phyloP scores from a whole-genome alignment of 37 sponge, comb jelly and placozoan genomes.

The Amphimedon queenslandica region DNA sequence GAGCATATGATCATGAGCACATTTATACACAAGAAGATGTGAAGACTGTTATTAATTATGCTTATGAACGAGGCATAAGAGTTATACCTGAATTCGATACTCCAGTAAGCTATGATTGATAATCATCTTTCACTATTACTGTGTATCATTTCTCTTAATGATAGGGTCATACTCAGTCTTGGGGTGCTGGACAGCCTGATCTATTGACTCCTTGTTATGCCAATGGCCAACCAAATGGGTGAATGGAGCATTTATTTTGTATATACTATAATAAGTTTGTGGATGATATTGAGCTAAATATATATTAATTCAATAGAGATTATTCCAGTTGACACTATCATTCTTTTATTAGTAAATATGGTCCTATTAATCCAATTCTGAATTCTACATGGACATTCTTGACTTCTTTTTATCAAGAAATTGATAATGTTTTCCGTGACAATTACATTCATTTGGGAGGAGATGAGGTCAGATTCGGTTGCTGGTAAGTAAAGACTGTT shows the following conservation, averaged over 20 bases:
- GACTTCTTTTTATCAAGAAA: conserved; percentile 63
- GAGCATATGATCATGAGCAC: conserved; percentile 71
- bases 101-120: conserved; percentile 82
- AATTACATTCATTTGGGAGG: too few species aligned
- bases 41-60: conserved; percentile 65
- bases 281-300: too few species aligned
- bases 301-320: too few species aligned
- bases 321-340: too few species aligned
- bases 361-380: conserved; percentile 83
- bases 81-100: conserved; percentile 95
- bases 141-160: background rate
- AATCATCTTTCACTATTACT: background rate
- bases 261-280: too few species aligned
- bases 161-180: conserved; percentile 79
- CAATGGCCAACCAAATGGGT: conserved; percentile 53
- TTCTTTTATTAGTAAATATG: conserved; percentile 66
- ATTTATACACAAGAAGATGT: conserved; percentile 75
- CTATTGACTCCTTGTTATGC: conserved; percentile 73
- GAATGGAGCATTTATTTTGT: background rate
- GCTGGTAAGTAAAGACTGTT: background rate
- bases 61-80: conserved; percentile 80
- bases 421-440: conserved; percentile 69
- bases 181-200: conserved; percentile 77
- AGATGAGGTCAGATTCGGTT: too few species aligned
- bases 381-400: conserved; percentile 76